Percentiles rank a stretch among this genome's conserved stretches.
Conservation (phyloP, 2,113 vertebrate genomes). For the Gavia stellata region DNA sequence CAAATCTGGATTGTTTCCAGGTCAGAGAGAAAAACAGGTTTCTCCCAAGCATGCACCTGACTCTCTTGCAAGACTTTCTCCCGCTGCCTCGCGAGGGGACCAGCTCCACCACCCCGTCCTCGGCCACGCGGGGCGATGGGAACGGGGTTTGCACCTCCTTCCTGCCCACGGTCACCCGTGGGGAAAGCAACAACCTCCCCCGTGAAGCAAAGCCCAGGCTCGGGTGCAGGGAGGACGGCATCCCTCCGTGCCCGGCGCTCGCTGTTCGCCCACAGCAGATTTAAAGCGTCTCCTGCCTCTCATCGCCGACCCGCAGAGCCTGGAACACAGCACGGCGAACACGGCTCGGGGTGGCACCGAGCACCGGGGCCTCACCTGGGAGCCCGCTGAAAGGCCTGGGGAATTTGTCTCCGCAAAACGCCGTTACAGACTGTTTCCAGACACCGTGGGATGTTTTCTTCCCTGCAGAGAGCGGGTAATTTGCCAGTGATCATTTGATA, state of each 20-base stretch:
- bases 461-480: not conserved
- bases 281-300: not conserved
- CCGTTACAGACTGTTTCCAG: not conserved
- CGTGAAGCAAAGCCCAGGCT: too few relatives aligned
- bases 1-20: conserved; percentile 6
- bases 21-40: conserved; percentile 5
- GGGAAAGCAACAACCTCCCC: not conserved
- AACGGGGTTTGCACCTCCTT: not conserved
- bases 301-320: not conserved
- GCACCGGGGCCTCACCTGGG: not conserved
- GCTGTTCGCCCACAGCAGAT: not conserved
- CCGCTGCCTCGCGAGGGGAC: fast-evolving
- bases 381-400: not conserved
- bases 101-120: not conserved
- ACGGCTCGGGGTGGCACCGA: not conserved
- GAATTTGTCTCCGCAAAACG: not conserved
- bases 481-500: not conserved
- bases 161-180: fast-evolving
- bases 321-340: not conserved
- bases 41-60: not conserved
- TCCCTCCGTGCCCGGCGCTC: not conserved
- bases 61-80: not conserved
- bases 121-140: fast-evolving
- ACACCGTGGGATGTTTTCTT: not conserved
- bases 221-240: not conserved